Evolutionary conservation across 2,888 invertebrate species (phyloP), one percentile per base, ranked within the genome.

Genomic region (Epinotia demarniana): DNA sequence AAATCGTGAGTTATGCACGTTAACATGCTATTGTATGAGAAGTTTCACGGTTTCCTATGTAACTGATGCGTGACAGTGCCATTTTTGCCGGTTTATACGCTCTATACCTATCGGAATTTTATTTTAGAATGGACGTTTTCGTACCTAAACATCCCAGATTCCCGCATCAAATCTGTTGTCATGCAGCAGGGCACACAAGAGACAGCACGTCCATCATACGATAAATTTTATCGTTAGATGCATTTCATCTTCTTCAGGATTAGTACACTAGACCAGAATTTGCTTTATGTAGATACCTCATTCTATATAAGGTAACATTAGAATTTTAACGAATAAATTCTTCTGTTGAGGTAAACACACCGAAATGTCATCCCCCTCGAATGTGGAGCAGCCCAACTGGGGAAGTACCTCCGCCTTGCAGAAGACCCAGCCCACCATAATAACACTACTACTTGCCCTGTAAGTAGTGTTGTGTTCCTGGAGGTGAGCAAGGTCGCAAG

Each of bases 41-140:
- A 66, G 53, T 3, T 66, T 66, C 4, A 53, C 49, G 49, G 53
- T 66, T 66, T 64, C 27, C 49, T 64, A 63, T 23, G 63, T 43
- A 27, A 16, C 49, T 53, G 53, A 53, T 53, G 53, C 53, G 5
- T 53, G 53, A 53, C 5, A 53, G n/a, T 53, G 16, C 49, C 49
- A 49, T 49, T 16, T 53, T 53, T 53, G n/a, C n/a, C 53, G n/a
- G n/a, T 53, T n/a, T 53, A 49, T 49, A 1, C 16, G 49, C 49
- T 49, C 49, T 16, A 49, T 3, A 16, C 12, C 12, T 46, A 49
- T 49, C 16, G 16, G 16, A 49, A 16, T 49, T 49, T 49, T n/a
- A 49, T 53, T 53, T 53, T 53, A 16, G 13, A 49, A 49, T 49
- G 3, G 13, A 16, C 4, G 49, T 4, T 49, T 49, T 16, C 0